Evolutionary conservation across 2,797 vertebrate genomes (phyloP).

Genomic region (Mycteria americana): DNA sequence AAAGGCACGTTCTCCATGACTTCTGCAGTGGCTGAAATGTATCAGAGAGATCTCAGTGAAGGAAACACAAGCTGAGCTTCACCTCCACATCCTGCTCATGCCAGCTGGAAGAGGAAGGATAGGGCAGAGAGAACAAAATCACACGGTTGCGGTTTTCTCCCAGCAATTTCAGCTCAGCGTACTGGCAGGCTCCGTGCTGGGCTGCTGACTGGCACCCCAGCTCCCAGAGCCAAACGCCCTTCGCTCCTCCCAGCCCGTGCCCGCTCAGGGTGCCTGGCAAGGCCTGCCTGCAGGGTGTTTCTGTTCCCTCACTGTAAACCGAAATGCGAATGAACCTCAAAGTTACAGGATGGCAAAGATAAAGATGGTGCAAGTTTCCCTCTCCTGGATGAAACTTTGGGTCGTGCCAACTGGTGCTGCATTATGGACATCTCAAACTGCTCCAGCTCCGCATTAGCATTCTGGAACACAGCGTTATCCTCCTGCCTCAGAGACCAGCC

Average conservation of each 20-base stretch:
- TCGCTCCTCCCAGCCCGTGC: rapidly evolving
- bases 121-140: background rate
- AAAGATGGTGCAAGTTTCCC: background rate
- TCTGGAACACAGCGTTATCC: slow-evolving; percentile 40
- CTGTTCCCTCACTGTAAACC: background rate
- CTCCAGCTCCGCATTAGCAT: slow-evolving; percentile 53
- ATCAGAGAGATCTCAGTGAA: background rate
- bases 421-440: background rate
- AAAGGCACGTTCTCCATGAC: background rate
- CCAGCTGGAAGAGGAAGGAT: background rate
- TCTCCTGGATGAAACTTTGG: background rate
- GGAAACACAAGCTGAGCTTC: background rate
- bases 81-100: background rate
- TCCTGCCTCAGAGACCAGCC: slow-evolving; percentile 61
- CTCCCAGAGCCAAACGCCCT: background rate
- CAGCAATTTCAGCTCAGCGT: background rate
- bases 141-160: background rate
- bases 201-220: background rate
- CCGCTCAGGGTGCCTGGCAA: background rate
- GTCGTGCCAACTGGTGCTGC: background rate
- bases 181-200: background rate
- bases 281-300: background rate
- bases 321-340: background rate
- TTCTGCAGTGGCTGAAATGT: background rate
- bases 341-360: background rate